Conservation (phyloP, 2,113 vertebrate species). For the Phyllostomus hastatus region DNA sequence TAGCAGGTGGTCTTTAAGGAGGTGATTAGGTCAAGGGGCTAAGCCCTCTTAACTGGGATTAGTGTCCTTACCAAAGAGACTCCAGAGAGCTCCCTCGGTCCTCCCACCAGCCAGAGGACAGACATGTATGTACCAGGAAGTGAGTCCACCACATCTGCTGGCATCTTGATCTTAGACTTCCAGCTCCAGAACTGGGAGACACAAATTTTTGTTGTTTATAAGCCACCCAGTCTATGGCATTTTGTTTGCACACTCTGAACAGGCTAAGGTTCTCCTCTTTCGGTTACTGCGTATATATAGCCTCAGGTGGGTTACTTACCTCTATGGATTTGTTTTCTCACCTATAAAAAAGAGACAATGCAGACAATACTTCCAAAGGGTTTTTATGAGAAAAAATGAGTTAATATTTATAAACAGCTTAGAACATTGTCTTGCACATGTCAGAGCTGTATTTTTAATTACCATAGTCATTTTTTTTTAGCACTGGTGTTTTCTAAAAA, state of each 20-base stretch:
- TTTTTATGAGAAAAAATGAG: neutral
- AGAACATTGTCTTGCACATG: neutral
- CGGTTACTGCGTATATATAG: fast-evolving
- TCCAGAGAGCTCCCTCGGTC: neutral
- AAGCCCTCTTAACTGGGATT: neutral
- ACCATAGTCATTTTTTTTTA: neutral
- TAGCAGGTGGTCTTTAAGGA: neutral
- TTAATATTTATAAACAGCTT: neutral
- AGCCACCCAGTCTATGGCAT: neutral
- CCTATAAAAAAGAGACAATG: neutral
- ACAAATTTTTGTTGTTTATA: neutral
- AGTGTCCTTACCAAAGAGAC: neutral
- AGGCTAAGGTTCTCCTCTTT: neutral
- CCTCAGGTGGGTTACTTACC: neutral
- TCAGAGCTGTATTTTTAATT: neutral
- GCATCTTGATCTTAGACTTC: neutral
- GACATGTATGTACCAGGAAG: neutral
- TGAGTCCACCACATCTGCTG: neutral
- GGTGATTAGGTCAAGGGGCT: neutral
- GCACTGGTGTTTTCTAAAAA: neutral
- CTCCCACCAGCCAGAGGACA: neutral
- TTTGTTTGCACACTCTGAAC: neutral
- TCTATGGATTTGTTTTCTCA: neutral
- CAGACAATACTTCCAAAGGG: neutral
- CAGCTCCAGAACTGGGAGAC: neutral